Percentiles rank a stretch among this genome's conserved stretches.
phyloP scores from a whole-genome alignment of 1,140 invertebrate species.

The Diabrotica virgifera region DNA sequence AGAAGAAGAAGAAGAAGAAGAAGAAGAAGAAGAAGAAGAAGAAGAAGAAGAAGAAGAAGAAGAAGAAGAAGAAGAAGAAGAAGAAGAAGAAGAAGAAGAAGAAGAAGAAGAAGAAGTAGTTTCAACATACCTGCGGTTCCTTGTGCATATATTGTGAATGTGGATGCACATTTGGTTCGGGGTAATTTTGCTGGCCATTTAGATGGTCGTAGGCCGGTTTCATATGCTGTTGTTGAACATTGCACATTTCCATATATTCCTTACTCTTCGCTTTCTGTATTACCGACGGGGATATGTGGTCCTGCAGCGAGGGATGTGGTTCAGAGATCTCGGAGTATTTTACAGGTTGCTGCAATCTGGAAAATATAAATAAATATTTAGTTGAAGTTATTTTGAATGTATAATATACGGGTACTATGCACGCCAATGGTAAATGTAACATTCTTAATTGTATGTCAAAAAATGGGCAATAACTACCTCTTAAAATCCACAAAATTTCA shows the following conservation, averaged over 20 bases:
- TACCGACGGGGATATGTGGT: conserved; percentile 35
- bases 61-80: too few relatives aligned
- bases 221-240: conserved; percentile 34
- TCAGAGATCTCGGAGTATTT: conserved; percentile 47
- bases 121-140: conserved; percentile 29
- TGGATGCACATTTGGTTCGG: conserved; percentile 22
- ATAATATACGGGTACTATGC: too few relatives aligned
- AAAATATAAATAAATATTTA: background rate
- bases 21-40: too few relatives aligned
- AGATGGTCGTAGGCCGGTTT: conserved; percentile 28
- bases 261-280: conserved; percentile 43
- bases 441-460: too few relatives aligned
- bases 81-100: too few relatives aligned
- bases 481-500: too few relatives aligned
- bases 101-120: too few relatives aligned
- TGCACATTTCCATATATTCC: conserved; percentile 43
- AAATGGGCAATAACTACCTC: too few relatives aligned
- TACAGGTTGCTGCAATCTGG: conserved; percentile 21
- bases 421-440: too few relatives aligned
- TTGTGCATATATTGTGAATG: conserved; percentile 37
- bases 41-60: too few relatives aligned
- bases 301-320: conserved; percentile 28
- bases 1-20: too few relatives aligned
- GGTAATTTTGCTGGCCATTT: conserved; percentile 31
- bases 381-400: background rate